Evolutionary conservation across 2,797 vertebrate species (phyloP), one percentile per base, ranked within the genome.

Genomic region (Mus minutoides): DNA sequence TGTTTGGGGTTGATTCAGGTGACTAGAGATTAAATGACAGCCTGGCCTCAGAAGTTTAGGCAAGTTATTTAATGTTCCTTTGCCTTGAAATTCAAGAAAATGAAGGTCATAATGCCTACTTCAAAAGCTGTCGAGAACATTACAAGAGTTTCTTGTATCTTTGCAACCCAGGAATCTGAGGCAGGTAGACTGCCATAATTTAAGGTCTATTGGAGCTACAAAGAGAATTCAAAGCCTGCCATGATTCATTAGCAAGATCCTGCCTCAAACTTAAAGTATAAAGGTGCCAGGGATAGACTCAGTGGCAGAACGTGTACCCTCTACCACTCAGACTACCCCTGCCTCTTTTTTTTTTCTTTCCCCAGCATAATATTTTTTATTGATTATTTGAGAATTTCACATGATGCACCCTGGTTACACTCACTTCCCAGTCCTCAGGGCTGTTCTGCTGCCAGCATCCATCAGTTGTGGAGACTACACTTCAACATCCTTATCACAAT

Each of bases 41-140:
- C 62, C 21, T 76, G 24, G 1, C 52, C 40, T 88, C 58, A 67
- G 67, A 34, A 58, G 24, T 54, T 90, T 24, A 31, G 34, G 46
- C 73, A 64, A 34, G 13, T 94, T 79, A 79, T 56, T 78, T 90
- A 79, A 73, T 93, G 67, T 82, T 77, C 69, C 31, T 94, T 46
- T 91, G 11, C 52, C 37, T 49, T 95, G 87, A 60, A 60, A 40
- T 71, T 43, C 46, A 88, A 77, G 60, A 49, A 94, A 69, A 43
- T 67, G 60, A 93, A 91, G n/a, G 40, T 79, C 71, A 17, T 43
- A 37, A 8, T 46, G 34, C 49, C 46, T 49, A 29, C 80, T 64
- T 95, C 43, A 16, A 29, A 76, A 64, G n/a, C 80, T 69, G 5
- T 87, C 90, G 46, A 56, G 64, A 60, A 37, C 79, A 71, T 89